Conservation (phyloP, 2,113 vertebrate genomes). For the Chroicocephalus ridibundus region DNA sequence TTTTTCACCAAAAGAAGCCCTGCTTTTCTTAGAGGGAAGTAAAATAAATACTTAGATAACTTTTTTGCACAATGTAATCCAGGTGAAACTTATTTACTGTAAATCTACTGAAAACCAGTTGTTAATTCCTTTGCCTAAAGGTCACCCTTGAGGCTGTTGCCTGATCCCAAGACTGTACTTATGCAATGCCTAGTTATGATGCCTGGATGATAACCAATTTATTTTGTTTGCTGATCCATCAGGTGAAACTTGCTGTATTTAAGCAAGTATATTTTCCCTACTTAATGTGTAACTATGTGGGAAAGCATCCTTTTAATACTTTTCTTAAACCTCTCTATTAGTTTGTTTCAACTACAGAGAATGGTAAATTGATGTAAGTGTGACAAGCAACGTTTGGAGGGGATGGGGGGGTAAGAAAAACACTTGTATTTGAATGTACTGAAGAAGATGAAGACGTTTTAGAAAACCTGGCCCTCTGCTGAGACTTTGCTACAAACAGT, state of each 20-base stretch:
- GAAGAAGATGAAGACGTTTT: neutral
- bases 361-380: rapidly evolving
- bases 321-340: neutral
- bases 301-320: neutral
- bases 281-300: neutral
- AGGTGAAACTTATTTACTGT: neutral
- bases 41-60: rapidly evolving
- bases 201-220: neutral
- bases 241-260: neutral
- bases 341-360: neutral
- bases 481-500: neutral
- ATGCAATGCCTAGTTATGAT: neutral
- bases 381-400: neutral
- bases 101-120: neutral
- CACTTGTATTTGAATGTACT: neutral
- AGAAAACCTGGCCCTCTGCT: neutral
- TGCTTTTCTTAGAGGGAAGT: neutral
- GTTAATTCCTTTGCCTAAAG: neutral
- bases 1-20: neutral
- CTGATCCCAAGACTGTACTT: neutral
- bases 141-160: neutral
- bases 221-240: conserved; percentile 32
- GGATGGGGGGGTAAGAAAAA: rapidly evolving
- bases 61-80: neutral
- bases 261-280: neutral